A percentile compares a stretch with the other conserved stretches of the same genome.
Conservation (phyloP, 2,113 vertebrate species). For the Mugil cephalus region DNA sequence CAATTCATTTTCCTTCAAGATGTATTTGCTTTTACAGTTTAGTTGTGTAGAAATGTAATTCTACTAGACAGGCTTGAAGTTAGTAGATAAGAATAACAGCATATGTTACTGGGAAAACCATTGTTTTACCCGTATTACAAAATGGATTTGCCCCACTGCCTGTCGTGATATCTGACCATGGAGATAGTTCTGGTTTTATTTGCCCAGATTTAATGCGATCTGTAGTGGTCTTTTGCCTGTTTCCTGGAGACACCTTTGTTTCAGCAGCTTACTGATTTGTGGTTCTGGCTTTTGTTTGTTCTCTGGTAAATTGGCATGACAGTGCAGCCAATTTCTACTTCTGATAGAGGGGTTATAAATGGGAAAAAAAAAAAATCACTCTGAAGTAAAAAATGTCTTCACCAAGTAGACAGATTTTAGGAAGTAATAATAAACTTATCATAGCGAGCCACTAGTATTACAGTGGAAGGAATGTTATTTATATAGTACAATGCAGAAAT, state of each 20-base stretch:
- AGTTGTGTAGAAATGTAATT: too few relatives aligned
- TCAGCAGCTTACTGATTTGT: neutral
- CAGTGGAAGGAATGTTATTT: too few relatives aligned
- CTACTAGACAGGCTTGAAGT: too few relatives aligned
- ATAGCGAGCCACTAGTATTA: too few relatives aligned
- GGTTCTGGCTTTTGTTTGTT: neutral
- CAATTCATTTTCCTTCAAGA: too few relatives aligned
- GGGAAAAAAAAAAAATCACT: constrained; percentile 2
- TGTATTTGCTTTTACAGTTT: too few relatives aligned
- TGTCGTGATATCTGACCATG: neutral
- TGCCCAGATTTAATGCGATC: neutral
- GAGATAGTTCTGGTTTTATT: neutral
- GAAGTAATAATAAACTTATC: too few relatives aligned
- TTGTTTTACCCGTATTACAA: too few relatives aligned
- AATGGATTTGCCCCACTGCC: too few relatives aligned
- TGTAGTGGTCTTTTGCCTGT: neutral
- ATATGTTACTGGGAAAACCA: too few relatives aligned
- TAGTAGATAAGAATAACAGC: too few relatives aligned
- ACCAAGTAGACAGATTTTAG: neutral
- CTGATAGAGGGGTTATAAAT: neutral
- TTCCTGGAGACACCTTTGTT: neutral
- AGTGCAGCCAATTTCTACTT: neutral
- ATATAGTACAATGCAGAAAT: constrained; percentile 8
- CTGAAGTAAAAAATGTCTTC: neutral
- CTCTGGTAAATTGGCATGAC: neutral